phyloP scores from a whole-genome alignment of 2,113 vertebrate genomes.

The Vulpes vulpes region DNA sequence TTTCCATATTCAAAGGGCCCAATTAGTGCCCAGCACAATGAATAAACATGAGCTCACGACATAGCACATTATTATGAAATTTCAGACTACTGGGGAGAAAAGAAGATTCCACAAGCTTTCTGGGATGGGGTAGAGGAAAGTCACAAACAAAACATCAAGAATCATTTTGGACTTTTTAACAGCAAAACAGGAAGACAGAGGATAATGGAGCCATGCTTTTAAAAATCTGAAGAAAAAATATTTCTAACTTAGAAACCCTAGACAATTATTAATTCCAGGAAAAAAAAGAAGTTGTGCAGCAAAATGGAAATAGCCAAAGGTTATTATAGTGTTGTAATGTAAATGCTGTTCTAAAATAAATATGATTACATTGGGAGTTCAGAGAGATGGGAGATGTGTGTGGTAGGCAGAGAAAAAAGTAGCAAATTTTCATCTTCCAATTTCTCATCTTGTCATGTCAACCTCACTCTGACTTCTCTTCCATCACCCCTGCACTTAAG shows the following conservation, averaged over 20 bases:
- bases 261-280: neutral
- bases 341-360: neutral
- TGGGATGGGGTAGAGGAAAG: neutral
- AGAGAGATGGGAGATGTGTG: neutral
- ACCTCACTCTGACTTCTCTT: neutral
- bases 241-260: neutral
- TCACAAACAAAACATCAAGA: neutral
- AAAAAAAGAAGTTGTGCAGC: neutral
- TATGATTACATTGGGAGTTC: neutral
- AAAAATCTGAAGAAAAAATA: neutral
- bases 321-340: neutral
- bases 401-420: neutral
- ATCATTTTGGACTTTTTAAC: neutral
- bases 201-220: neutral
- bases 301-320: neutral
- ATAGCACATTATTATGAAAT: constrained; percentile 1
- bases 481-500: neutral
- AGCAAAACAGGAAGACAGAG: neutral
- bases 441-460: neutral
- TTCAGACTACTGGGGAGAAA: neutral
- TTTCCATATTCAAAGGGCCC: neutral
- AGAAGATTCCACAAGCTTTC: neutral
- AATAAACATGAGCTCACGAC: neutral
- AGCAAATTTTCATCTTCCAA: neutral
- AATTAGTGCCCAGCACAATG: neutral